Conservation (phyloP, 2,888 invertebrate species). For the Syrphus vitripennis region DNA sequence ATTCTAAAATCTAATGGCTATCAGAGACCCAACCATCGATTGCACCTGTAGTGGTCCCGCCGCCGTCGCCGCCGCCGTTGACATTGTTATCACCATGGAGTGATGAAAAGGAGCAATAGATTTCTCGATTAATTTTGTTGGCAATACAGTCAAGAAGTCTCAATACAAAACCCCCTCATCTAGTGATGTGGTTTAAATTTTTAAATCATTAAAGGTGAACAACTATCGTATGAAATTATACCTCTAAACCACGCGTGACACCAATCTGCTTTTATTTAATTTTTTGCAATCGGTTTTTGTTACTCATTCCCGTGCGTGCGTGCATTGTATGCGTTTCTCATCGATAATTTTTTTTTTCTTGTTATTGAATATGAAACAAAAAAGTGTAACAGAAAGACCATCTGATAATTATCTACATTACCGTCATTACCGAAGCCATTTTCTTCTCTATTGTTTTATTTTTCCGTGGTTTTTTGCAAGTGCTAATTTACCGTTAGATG, state of each 20-base stretch:
- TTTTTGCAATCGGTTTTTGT: constrained; percentile 44
- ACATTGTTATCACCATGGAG: constrained; percentile 31
- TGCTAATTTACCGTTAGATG: constrained; percentile 9
- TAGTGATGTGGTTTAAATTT: constrained; percentile 35
- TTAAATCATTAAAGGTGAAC: constrained; percentile 53
- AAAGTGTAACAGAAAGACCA: constrained; percentile 27
- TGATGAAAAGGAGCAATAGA: constrained; percentile 1
- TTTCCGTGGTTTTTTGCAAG: neutral
- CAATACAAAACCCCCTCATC: neutral
- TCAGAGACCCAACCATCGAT: constrained; percentile 35
- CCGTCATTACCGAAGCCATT: constrained; percentile 47
- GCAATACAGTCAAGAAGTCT: neutral
- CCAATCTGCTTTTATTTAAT: constrained; percentile 4
- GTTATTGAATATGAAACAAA: constrained; percentile 9
- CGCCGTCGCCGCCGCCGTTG: constrained; percentile 17
- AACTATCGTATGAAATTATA: constrained; percentile 54
- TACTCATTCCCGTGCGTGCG: constrained; percentile 27
- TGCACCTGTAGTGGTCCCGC: constrained; percentile 57
- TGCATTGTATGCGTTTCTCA: constrained; percentile 34
- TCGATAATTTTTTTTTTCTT: constrained; percentile 24
- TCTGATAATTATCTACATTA: constrained; percentile 12
- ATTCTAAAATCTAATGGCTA: constrained; percentile 48
- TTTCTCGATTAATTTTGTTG: neutral
- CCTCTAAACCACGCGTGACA: constrained; percentile 40
- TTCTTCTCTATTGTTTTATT: constrained; percentile 28